Conservation (phyloP, 1,140 invertebrate species). For the Hylaeus anthracinus region DNA sequence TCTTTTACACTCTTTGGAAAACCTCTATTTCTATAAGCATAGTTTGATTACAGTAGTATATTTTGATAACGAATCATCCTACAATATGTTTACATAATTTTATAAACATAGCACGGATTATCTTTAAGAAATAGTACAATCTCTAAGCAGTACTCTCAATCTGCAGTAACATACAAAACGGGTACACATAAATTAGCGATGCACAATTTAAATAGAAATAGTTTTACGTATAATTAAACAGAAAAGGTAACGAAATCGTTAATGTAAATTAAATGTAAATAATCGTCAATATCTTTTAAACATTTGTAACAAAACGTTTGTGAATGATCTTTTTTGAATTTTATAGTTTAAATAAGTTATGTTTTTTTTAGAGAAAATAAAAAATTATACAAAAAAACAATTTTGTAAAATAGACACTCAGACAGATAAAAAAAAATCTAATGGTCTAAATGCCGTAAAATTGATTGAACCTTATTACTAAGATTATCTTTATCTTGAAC, state of each 20-base stretch:
- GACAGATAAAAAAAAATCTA: not conserved
- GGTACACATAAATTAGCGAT: slow-evolving; percentile 33
- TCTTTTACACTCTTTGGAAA: slow-evolving; percentile 53
- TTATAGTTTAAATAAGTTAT: slow-evolving; percentile 1
- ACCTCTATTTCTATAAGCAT: slow-evolving; percentile 45
- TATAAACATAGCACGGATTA: slow-evolving; percentile 27
- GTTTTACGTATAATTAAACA: not conserved
- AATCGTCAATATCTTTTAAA: slow-evolving; percentile 17
- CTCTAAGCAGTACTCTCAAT: slow-evolving; percentile 11
- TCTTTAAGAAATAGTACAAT: slow-evolving; percentile 13
- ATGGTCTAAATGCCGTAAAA: not conserved
- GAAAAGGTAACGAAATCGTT: not conserved
- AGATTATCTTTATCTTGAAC: not conserved
- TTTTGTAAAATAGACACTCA: slow-evolving; percentile 4
- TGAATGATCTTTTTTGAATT: not conserved
- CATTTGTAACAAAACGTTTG: slow-evolving; percentile 16
- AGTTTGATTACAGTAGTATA: slow-evolving; percentile 42
- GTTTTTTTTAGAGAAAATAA: slow-evolving; percentile 4
- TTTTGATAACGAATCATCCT: slow-evolving; percentile 53
- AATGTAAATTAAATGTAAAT: slow-evolving; percentile 35
- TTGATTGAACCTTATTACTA: not conserved
- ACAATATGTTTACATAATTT: slow-evolving; percentile 51
- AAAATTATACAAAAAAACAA: slow-evolving; percentile 10
- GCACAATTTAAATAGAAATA: slow-evolving; percentile 33
- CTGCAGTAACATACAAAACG: slow-evolving; percentile 40